Percentiles rank a stretch among this genome's conserved stretches.
These are phyloP conservation scores for Agonopterix arenella DNA, from an alignment of 2,888 invertebrate species.

Conservation along the genomic window DNA sequence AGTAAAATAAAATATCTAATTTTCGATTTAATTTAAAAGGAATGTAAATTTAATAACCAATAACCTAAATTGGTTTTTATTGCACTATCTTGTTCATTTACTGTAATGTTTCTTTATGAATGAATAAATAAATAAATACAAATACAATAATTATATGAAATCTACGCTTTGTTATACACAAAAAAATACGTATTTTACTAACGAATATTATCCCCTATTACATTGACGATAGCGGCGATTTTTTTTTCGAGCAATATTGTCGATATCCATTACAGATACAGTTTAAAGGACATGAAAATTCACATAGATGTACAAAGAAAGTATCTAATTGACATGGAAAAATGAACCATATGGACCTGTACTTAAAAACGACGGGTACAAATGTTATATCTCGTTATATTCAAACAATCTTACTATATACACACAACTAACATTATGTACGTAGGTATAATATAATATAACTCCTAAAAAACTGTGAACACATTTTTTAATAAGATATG, in stretches of 20 bases:
- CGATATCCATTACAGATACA: too few relatives aligned
- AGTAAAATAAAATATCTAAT: conserved; percentile 12
- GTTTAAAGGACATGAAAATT: too few relatives aligned
- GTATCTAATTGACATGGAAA: too few relatives aligned
- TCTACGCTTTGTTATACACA: too few relatives aligned
- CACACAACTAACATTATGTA: conserved; percentile 46
- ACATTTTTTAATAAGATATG: conserved; percentile 72
- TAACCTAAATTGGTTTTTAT: conserved; percentile 6
- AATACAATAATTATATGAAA: too few relatives aligned
- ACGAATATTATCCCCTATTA: too few relatives aligned
- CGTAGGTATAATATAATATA: conserved; percentile 47
- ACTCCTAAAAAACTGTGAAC: conserved; percentile 69
- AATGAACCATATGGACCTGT: not conserved
- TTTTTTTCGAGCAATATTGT: too few relatives aligned
- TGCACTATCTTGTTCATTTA: not conserved
- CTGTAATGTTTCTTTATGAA: too few relatives aligned
- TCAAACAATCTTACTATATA: conserved; percentile 28
- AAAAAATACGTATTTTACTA: too few relatives aligned
- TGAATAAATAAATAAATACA: too few relatives aligned
- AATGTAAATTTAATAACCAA: conserved; percentile 34
- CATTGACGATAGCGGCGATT: too few relatives aligned
- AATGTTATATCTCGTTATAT: not conserved
- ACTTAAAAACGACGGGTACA: conserved; percentile 2
- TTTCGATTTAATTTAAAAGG: conserved; percentile 27
- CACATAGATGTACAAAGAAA: too few relatives aligned